These are phyloP conservation scores for Ranitomeya imitator DNA, from an alignment of 2,113 vertebrate genomes.

Conservation along the genomic window DNA sequence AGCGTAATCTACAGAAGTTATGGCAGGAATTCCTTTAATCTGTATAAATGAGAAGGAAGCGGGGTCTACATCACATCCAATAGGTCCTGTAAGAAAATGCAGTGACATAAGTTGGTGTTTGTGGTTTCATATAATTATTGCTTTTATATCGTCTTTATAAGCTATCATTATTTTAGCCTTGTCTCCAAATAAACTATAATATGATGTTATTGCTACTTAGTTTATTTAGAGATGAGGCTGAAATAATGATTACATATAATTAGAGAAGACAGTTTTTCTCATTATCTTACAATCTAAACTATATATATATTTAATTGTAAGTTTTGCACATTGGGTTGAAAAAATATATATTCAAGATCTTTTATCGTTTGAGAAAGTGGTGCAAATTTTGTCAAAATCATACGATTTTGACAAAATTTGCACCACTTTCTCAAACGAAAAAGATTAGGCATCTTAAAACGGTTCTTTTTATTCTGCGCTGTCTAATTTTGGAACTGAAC, in stretches of 20 bases:
- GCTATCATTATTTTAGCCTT: too few relatives aligned
- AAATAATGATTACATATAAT: not conserved
- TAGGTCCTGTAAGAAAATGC: not conserved
- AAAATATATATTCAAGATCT: too few relatives aligned
- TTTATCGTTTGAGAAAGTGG: not conserved
- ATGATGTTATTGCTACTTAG: not conserved
- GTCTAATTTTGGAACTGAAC: too few relatives aligned
- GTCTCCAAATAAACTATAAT: too few relatives aligned
- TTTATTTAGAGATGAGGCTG: not conserved
- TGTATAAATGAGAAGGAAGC: conserved; percentile 3
- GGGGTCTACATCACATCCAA: not conserved
- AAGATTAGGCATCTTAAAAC: too few relatives aligned
- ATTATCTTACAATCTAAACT: not conserved
- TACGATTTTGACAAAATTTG: too few relatives aligned
- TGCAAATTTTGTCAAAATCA: not conserved
- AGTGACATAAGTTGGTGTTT: not conserved
- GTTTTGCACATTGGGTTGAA: too few relatives aligned
- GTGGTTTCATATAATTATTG: not conserved
- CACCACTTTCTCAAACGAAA: too few relatives aligned
- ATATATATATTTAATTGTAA: too few relatives aligned
- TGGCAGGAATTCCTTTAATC: conserved; percentile 51
- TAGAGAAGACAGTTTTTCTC: not conserved
- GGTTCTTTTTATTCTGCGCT: too few relatives aligned
- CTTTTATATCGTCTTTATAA: not conserved
- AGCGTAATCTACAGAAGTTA: conserved; percentile 44